phyloP scores from a whole-genome alignment of 2,797 vertebrate species.

The Chaunax sp. region DNA sequence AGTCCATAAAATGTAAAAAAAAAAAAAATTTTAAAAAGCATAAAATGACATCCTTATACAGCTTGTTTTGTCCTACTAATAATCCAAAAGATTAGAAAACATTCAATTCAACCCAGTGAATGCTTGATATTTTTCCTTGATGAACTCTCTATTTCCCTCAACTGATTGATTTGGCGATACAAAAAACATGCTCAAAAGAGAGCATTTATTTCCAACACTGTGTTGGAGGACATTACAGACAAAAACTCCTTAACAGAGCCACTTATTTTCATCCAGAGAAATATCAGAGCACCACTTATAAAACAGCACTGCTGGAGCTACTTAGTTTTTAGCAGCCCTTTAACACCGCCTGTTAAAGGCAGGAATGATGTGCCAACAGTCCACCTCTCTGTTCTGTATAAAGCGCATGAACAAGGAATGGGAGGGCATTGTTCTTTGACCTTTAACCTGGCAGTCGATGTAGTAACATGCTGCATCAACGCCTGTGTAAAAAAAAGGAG shows the following conservation, averaged over 20 bases:
- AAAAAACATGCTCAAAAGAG: too few species aligned
- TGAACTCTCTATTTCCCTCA: not conserved
- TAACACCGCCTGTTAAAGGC: not conserved
- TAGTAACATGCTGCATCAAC: too few species aligned
- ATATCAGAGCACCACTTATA: conserved; percentile 3
- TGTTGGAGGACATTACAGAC: not conserved
- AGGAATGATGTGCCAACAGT: not conserved
- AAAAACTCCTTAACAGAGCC: not conserved
- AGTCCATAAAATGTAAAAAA: not conserved
- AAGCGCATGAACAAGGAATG: too few species aligned
- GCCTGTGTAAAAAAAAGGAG: too few species aligned
- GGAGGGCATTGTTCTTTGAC: too few species aligned
- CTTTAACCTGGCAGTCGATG: too few species aligned
- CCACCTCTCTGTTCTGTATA: not conserved
- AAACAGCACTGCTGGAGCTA: not conserved
- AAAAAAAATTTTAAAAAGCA: not conserved
- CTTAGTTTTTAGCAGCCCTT: not conserved
- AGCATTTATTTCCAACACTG: not conserved
- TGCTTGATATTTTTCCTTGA: too few species aligned
- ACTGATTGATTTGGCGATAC: not conserved
- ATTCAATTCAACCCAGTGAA: not conserved
- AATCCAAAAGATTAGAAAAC: not conserved
- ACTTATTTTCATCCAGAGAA: not conserved
- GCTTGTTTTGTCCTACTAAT: not conserved
- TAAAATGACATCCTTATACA: not conserved